Conservation (phyloP, 2,113 vertebrate species). For the Rhinolophus sinicus region DNA sequence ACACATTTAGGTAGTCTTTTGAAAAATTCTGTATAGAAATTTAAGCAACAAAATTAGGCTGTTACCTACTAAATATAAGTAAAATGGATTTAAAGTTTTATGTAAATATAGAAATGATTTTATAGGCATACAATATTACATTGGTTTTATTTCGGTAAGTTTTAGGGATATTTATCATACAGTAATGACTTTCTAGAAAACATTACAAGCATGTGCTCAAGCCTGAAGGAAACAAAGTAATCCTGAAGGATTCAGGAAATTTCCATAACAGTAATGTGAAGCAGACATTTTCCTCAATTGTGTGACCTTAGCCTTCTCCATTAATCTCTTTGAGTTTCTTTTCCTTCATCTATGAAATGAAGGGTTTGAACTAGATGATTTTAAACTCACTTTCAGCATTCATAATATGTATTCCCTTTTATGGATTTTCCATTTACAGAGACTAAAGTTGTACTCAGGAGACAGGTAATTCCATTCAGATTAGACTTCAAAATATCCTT, state of each 20-base stretch:
- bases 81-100: neutral
- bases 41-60: neutral
- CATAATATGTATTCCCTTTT: neutral
- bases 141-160: slow-evolving; percentile 4
- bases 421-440: slow-evolving; percentile 36
- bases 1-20: neutral
- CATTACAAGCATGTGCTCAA: neutral
- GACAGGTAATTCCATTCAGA: neutral
- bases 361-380: neutral
- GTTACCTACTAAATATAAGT: neutral
- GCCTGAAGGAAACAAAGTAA: neutral
- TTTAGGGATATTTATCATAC: neutral
- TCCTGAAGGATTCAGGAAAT: neutral
- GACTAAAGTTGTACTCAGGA: neutral
- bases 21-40: slow-evolving; percentile 19
- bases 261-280: neutral
- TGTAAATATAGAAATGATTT: neutral
- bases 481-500: neutral
- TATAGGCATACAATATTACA: neutral
- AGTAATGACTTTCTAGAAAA: neutral
- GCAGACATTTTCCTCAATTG: neutral
- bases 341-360: slow-evolving; percentile 26
- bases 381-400: neutral
- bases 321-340: neutral
- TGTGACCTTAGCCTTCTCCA: neutral